Evolutionary conservation across 2,113 vertebrate species (phyloP).

Genomic region (Narcine bancroftii): DNA sequence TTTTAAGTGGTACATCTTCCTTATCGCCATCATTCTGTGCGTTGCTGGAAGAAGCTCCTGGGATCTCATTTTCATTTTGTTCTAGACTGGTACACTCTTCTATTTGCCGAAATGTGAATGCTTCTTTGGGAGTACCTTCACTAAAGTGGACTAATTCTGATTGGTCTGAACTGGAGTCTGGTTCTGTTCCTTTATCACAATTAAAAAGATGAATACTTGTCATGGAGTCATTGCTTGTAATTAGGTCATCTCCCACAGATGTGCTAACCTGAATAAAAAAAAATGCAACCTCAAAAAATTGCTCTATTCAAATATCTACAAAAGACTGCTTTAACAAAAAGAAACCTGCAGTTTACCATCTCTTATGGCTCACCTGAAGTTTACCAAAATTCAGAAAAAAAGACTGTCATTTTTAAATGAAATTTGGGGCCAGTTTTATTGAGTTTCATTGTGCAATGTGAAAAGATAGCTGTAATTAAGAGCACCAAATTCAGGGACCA

Average conservation of each 20-base stretch:
- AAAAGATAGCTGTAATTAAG: neutral
- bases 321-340: too few species aligned
- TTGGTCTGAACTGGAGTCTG: neutral
- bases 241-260: neutral
- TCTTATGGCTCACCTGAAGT: neutral
- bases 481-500: neutral
- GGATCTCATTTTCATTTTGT: neutral
- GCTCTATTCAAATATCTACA: neutral
- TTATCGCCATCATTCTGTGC: neutral
- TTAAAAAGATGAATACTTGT: neutral
- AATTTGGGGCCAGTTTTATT: neutral
- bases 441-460: neutral
- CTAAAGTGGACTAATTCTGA: neutral
- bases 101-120: neutral
- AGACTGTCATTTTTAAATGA: neutral
- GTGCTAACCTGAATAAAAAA: slow-evolving; percentile 18
- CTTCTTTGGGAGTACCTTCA: neutral
- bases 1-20: neutral
- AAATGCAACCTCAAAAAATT: neutral
- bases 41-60: neutral
- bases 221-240: neutral
- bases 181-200: neutral
- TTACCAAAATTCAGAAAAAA: neutral
- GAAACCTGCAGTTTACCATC: neutral
- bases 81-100: neutral